Evolutionary conservation across 2,113 vertebrate genomes (phyloP), one percentile per base, ranked within the genome.

Genomic region (Grammatotria lemairii): DNA sequence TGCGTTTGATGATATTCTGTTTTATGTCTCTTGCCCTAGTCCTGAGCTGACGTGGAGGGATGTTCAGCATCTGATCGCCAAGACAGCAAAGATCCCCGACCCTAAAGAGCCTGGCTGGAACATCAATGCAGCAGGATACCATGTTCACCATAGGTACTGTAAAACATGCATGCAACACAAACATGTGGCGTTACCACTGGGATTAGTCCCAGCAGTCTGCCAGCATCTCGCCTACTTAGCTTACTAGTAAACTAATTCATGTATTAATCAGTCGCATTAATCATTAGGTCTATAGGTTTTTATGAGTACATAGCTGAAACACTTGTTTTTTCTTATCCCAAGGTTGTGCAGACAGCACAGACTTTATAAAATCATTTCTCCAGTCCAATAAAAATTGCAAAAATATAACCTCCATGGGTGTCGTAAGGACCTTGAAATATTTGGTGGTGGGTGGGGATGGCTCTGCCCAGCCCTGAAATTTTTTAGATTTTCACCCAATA

Each of bases 71-170:
- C 93, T 97, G 92, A 96, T 96, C 89, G 92, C 96, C 94, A 95
- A 91, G 93, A 96, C 94, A 91, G 95, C 95, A 89, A 95, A 95
- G 95, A 97, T 97, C 89, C 96, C 92, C 19, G 96, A 96, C 95
- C 96, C 95, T 75, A 92, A 95, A 90, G 96, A 96, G 93, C 86
- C 23, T 45, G 95, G 94, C 5, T 95, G 94, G 94, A 97, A 93
- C 92, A 95, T 96, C 95, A 97, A 97, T 91, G 95, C 93, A 42
- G 73, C 93, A 65, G 96, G 95, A 95, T 96, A 95, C 91, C 96
- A 96, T 92, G 94, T 97, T 89, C 94, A 97, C 94, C 96, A 97
- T 91, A 97, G 97, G 97, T 97, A 97, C 81, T 82, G 85, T 92
- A 51, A 63, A 26, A 45, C 40, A 33, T 35, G 35, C 55, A 12